Percentiles rank a stretch among this genome's conserved stretches.
Evolutionary conservation across 2,888 invertebrate species (phyloP).

Genomic region (Troides aeacus): DNA sequence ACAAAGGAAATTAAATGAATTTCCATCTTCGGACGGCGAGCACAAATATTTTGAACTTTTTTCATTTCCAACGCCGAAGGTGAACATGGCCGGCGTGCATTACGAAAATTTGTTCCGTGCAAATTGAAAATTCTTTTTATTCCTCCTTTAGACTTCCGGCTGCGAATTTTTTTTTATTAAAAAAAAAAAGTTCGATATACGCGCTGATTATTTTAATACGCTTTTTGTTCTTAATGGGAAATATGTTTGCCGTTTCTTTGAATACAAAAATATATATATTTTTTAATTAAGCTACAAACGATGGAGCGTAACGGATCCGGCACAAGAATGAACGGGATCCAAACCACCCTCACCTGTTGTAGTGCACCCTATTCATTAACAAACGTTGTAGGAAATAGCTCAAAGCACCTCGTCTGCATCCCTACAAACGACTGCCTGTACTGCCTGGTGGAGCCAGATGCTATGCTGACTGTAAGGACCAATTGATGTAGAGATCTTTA

Average conservation of each 20-base stretch:
- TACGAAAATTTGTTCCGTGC: slow-evolving; percentile 23
- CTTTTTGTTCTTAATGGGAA: not conserved
- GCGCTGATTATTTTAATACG: not conserved
- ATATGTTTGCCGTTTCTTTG: not conserved
- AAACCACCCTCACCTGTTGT: too few relatives aligned
- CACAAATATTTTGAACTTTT: slow-evolving; percentile 24
- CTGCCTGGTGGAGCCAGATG: too few relatives aligned
- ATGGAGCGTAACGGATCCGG: too few relatives aligned
- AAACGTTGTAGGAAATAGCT: too few relatives aligned
- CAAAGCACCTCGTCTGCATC: too few relatives aligned
- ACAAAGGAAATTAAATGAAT: slow-evolving; percentile 1
- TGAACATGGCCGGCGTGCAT: slow-evolving; percentile 19
- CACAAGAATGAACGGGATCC: too few relatives aligned
- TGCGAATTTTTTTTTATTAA: slow-evolving; percentile 15
- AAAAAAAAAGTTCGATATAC: not conserved
- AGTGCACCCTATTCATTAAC: too few relatives aligned
- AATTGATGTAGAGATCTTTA: too few relatives aligned
- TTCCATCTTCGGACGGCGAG: slow-evolving; percentile 7
- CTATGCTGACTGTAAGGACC: too few relatives aligned
- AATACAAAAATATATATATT: not conserved
- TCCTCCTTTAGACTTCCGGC: slow-evolving; percentile 3
- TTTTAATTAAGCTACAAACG: too few relatives aligned
- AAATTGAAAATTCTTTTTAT: slow-evolving; percentile 26
- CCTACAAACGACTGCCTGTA: too few relatives aligned
- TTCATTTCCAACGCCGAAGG: slow-evolving; percentile 15